These are phyloP conservation scores for Hydriomena furcata DNA, from an alignment of 2,888 invertebrate species.

Conservation along the genomic window DNA sequence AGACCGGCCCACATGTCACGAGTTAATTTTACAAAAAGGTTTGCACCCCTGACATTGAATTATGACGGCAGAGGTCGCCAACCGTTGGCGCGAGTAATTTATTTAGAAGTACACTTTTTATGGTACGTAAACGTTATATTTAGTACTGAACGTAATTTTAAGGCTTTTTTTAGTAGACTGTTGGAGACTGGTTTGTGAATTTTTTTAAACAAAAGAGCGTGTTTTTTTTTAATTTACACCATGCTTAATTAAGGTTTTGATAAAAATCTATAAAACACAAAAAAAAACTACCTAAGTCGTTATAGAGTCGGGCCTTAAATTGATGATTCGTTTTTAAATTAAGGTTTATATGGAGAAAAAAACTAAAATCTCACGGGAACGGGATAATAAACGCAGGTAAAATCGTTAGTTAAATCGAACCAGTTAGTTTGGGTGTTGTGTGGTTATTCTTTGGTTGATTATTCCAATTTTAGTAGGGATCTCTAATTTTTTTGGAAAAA, in stretches of 20 bases:
- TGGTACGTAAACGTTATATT: conserved; percentile 19
- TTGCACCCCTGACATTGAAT: conserved; percentile 48
- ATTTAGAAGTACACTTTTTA: conserved; percentile 34
- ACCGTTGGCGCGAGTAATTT: conserved; percentile 42
- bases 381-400: too few species aligned
- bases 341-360: too few species aligned
- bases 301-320: not conserved
- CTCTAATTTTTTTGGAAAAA: too few species aligned
- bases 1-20: conserved; percentile 33
- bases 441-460: too few species aligned
- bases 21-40: conserved; percentile 58
- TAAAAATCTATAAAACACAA: too few species aligned
- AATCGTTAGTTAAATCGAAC: too few species aligned
- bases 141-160: conserved; percentile 12
- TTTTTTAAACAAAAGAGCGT: not conserved
- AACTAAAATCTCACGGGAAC: too few species aligned
- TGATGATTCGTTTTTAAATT: too few species aligned
- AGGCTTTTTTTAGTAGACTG: conserved; percentile 7
- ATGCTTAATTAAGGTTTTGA: too few species aligned
- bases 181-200: conserved; percentile 27
- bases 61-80: conserved; percentile 52
- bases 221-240: not conserved
- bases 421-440: too few species aligned
- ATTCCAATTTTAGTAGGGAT: too few species aligned
- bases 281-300: too few species aligned